Conservation (phyloP, 2,113 vertebrate genomes). For the Phyllostomus discolor region DNA sequence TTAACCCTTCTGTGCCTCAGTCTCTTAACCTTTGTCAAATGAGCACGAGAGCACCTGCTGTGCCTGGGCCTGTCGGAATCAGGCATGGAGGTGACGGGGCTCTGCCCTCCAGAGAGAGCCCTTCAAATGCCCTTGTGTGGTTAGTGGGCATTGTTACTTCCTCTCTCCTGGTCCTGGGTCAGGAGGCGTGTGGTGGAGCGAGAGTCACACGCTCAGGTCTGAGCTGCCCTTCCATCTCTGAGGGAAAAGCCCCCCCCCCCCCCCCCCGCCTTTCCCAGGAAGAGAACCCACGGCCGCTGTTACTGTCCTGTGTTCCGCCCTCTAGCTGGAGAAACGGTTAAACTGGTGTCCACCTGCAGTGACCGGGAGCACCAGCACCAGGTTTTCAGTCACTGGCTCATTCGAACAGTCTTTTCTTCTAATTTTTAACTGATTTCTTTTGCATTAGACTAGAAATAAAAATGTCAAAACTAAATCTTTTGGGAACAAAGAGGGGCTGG, state of each 20-base stretch:
- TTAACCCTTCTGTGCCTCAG: neutral
- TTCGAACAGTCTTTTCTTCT: neutral
- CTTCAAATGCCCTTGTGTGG: neutral
- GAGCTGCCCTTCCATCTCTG: neutral
- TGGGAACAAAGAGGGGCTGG: neutral
- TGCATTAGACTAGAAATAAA: neutral
- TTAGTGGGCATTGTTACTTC: neutral
- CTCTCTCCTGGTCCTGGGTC: neutral
- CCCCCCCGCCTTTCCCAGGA: neutral
- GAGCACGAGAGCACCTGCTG: neutral
- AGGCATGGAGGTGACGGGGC: neutral
- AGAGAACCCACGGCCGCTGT: neutral
- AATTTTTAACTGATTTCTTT: neutral
- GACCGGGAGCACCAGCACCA: fast-evolving
- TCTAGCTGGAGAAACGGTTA: neutral
- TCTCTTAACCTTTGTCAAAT: neutral
- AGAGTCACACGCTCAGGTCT: too few relatives aligned
- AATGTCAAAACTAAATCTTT: neutral
- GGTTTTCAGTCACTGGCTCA: neutral
- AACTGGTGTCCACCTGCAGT: neutral
- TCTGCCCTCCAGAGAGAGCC: neutral
- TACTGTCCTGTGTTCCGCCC: neutral
- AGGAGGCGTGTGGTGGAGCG: neutral
- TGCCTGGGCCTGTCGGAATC: neutral
- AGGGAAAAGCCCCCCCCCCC: neutral